These are phyloP conservation scores for Anabacerthia variegaticeps DNA, from an alignment of 2,797 vertebrate genomes.

Conservation along the genomic window DNA sequence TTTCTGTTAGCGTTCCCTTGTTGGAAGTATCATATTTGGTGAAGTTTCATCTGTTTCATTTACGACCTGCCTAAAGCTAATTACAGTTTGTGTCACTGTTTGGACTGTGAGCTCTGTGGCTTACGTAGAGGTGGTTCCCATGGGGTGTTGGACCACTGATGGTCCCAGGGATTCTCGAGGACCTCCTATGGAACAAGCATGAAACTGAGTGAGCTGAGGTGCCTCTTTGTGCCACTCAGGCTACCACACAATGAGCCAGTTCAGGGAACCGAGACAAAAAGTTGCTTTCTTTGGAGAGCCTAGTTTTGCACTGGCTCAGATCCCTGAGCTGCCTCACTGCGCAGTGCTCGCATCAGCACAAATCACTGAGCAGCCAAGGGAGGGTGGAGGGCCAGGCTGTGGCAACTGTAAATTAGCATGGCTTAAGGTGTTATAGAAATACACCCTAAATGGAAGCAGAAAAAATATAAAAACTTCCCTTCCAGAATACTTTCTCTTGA, in stretches of 20 bases:
- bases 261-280: constrained; percentile 20
- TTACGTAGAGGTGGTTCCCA: not conserved
- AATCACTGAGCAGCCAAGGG: not conserved
- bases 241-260: not conserved
- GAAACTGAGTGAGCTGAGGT: not conserved
- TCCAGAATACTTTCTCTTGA: not conserved
- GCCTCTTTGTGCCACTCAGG: not conserved
- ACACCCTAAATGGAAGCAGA: not conserved
- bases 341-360: not conserved
- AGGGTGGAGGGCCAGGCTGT: not conserved
- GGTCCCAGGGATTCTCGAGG: not conserved
- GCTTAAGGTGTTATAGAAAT: not conserved
- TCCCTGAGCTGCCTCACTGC: not conserved
- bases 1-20: not conserved
- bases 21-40: not conserved
- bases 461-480: not conserved
- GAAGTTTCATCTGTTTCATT: not conserved
- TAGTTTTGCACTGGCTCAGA: not conserved
- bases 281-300: constrained; percentile 48
- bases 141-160: not conserved
- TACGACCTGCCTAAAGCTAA: not conserved
- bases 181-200: not conserved
- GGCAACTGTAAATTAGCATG: not conserved
- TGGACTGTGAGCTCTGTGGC: not conserved
- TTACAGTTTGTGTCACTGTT: not conserved